Percentiles rank a stretch among this genome's conserved stretches.
phyloP scores from a whole-genome alignment of 2,888 invertebrate species.

The Anticlea derivata region DNA sequence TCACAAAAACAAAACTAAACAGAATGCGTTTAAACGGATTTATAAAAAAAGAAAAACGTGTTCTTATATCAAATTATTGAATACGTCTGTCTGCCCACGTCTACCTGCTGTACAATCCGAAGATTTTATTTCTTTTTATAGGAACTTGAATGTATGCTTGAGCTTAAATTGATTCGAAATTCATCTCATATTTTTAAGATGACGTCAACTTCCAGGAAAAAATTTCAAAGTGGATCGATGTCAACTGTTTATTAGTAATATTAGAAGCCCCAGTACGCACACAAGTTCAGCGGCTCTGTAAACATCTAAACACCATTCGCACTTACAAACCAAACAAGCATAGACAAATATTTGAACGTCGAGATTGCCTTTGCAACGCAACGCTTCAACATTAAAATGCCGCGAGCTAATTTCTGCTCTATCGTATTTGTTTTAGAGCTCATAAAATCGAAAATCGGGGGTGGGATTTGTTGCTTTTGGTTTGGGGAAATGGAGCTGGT shows the following conservation, averaged over 20 bases:
- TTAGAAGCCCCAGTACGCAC: constrained; percentile 66
- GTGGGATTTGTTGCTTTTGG: constrained; percentile 48
- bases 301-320: constrained; percentile 82
- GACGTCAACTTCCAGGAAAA: constrained; percentile 40
- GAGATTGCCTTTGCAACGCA: constrained; percentile 67
- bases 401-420: constrained; percentile 58
- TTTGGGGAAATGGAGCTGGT: constrained; percentile 53
- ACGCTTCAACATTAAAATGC: constrained; percentile 49
- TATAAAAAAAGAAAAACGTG: constrained; percentile 75
- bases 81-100: constrained; percentile 79
- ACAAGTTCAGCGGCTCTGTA: constrained; percentile 75
- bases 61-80: constrained; percentile 82
- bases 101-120: constrained; percentile 68
- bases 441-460: constrained; percentile 40
- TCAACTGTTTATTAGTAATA: constrained; percentile 72
- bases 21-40: constrained; percentile 82
- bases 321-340: constrained; percentile 81
- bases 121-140: constrained; percentile 64
- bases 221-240: constrained; percentile 58
- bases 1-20: constrained; percentile 83
- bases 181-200: constrained; percentile 26
- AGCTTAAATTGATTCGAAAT: constrained; percentile 46
- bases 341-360: constrained; percentile 78
- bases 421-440: constrained; percentile 48
- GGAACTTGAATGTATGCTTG: constrained; percentile 62